Percentiles rank a stretch among this genome's conserved stretches.
Conservation (phyloP, 1,140 invertebrate genomes). For the Zaprionus nigranus region DNA sequence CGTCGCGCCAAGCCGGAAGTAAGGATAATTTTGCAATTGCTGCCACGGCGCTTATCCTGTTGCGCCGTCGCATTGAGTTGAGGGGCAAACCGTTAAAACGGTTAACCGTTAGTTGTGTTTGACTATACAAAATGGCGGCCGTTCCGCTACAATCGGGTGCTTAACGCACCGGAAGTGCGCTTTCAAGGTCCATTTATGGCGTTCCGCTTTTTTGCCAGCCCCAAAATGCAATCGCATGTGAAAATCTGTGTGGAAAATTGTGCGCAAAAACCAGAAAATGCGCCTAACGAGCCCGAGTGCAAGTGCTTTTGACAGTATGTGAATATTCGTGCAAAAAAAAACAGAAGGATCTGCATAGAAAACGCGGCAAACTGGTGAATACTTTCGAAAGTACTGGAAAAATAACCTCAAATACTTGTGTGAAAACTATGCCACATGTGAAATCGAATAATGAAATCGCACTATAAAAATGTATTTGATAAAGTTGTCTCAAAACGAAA, state of each 20-base stretch:
- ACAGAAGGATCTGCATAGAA: neutral
- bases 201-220: slow-evolving; percentile 21
- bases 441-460: slow-evolving; percentile 17
- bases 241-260: slow-evolving; percentile 38
- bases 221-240: slow-evolving; percentile 45
- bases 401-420: slow-evolving; percentile 57
- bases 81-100: neutral
- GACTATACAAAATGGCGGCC: slow-evolving; percentile 28
- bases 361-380: neutral
- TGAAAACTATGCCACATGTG: slow-evolving; percentile 35
- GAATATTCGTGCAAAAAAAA: neutral
- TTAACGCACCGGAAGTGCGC: slow-evolving; percentile 70
- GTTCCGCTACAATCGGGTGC: slow-evolving; percentile 34
- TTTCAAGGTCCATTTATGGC: slow-evolving; percentile 53
- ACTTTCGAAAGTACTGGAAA: slow-evolving; percentile 29
- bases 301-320: neutral
- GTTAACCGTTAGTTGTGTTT: neutral
- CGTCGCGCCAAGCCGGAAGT: slow-evolving; percentile 67
- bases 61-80: slow-evolving; percentile 69
- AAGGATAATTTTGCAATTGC: slow-evolving; percentile 63
- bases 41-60: slow-evolving; percentile 56
- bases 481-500: slow-evolving; percentile 3
- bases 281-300: neutral
- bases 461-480: neutral
- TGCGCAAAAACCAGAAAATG: slow-evolving; percentile 15